Evolutionary conservation across 2,113 vertebrate species (phyloP), one percentile per base, ranked within the genome.

Genomic region (Pelusios castaneus): DNA sequence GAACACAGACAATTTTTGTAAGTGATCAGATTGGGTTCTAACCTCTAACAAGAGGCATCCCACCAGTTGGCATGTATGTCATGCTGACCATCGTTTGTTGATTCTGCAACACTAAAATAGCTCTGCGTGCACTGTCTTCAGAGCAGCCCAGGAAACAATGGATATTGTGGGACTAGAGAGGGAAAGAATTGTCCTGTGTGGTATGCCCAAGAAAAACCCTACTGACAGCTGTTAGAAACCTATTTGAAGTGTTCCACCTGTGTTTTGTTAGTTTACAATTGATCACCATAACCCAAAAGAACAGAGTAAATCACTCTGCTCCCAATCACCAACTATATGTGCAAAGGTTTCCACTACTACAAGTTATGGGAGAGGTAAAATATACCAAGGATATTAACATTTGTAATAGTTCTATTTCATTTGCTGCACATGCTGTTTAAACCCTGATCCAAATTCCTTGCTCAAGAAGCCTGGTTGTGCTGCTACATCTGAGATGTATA

Each of bases 81-180:
- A 47, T 16, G 9, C 10, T 4, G 58, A 34, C 58, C 58, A 19
- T n/a, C n/a, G n/a, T 51, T 25, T 83, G 19, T 45, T 14, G 55
- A 83, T 10, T 17, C 4, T 1, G 5, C 22, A 10, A 2, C 4
- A 4, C 21, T 10, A 43, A n/a, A 45, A 84, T 47, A n/a, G 49
- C 80, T 70, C 49, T 27, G n/a, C 45, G 54, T 38, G 24, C n/a
- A 24, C 0, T 0, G 41, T 5, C 16, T 16, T 0, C 3, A 3
- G 9, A 58, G 43, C 3, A 0, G 0, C 14, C 11, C n/a, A 43
- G 16, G 24, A 38, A 43, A 80, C 24, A 55, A 41, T 41, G 22
- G 34, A 52, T 8, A 2, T 0, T 2, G 21, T 86, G n/a, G 70
- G 70, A 80, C 87, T 38, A 84, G 0, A 1, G 43, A 41, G 34